Evolutionary conservation across 30 jellyfish, hydroid and myxozoan genomes (phyloP), one percentile per base, ranked within the genome.

Genomic region (Hydractinia symbiolongicarpus): DNA sequence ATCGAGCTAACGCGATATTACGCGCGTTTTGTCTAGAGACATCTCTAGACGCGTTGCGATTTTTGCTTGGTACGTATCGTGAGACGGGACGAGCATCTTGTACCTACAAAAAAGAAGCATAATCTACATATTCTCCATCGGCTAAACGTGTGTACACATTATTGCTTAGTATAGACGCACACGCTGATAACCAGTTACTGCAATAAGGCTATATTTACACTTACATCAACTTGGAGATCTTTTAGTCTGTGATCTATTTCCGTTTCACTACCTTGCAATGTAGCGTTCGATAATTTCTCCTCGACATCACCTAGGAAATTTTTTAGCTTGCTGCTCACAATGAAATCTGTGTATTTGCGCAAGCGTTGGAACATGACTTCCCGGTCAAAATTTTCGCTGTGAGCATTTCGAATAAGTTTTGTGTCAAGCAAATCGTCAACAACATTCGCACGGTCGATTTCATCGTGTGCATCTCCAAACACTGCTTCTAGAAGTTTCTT

Each of bases 391-490:
- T 72, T 79, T 7, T 87, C 84, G 60, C 90, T 80, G 66, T 76
- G 79, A 53, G 72, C 49, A 19, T 69, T 81, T 67, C 98, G 95
- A 2, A 93, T 62, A 49, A 93, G 89, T 55, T 93, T 87, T 20
- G 90, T 83, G 66, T 87, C 93, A 4, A 93, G 86, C 15, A 93
- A 86, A 58, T 93, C 96, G 66, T 93, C 89, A 17, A 93, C 81
- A 54, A 86, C 96, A 78, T 93, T 87, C n/a, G 83, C 91, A 40
- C 97, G 80, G 72, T 86, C 96, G 50, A 79, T 76, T 76, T 87
- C 95, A 56, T 84, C 76, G 61, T 86, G 96, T 17, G 95, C 90
- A 73, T 93, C 96, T 13, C 95, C 98, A 77, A 90, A 90, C 61
- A 90, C 88, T 19, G 94, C 81, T 62, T 90, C 97, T 54, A 90